Base-by-base conservation (phyloP, 2,888 invertebrate species). In the Drosophila aldrichi region DNA sequence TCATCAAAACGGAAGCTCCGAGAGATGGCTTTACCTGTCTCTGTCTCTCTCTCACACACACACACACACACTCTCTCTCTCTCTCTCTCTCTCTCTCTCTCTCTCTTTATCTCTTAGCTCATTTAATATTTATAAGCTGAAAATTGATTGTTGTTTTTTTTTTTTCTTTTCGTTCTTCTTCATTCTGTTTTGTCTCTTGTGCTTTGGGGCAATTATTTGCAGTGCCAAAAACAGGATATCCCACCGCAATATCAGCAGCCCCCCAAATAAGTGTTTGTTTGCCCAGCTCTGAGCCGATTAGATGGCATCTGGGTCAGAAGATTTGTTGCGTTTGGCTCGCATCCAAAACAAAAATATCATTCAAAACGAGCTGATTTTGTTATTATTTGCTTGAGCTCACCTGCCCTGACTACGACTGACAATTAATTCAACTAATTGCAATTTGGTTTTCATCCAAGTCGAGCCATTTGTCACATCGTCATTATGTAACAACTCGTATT, bases 121-220 rank as follows among this genome's bases (percentile, higher is more conserved):
- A 71, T 82, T 64, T 79, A 51, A 68, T 81, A 81, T 81, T 82
- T 82, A 81, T 81, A 77, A 82, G 74, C 74, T 68, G 71, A 52
- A 63, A 82, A 79, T 82, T 81, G 82, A 72, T 81, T 78, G 51
- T 81, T 79, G 66, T 81, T 73, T 44, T 68, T 68, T 62, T 36
- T 25, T 36, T 12, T 32, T 6, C n/a, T n/a, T n/a, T n/a, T n/a
- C n/a, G n/a, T n/a, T n/a, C n/a, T n/a, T n/a, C n/a, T 38, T 34
- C 36, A 2, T 6, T 36, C 36, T 36, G 14, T 38, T 16, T 38
- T 38, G 16, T 38, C 25, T 41, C 46, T 40, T 54, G 25, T 57
- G 18, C 46, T 51, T 55, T 65, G 55, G 7, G 74, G 61, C 75
- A 74, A 74, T 79, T 80, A 79, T 77, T 77, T 74, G 66, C 74